Evolutionary conservation across 2,113 vertebrate species (phyloP), one percentile per base, ranked within the genome.

Genomic region (Notiomystis cincta): DNA sequence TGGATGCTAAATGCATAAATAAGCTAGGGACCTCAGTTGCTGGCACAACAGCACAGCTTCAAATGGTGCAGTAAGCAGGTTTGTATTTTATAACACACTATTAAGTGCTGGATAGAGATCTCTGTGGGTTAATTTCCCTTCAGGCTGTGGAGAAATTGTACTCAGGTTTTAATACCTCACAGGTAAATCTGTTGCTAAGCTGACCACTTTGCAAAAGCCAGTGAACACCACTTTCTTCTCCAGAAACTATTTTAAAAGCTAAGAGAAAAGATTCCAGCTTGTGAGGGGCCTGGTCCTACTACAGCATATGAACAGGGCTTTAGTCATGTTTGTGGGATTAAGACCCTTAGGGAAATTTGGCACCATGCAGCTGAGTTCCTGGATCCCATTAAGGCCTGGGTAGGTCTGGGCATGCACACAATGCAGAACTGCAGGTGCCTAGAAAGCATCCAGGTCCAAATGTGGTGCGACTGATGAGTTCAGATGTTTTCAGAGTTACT

Each of bases 341-440:
- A 89, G 47, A 31, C 60, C 86, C 89, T 93, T 62, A 70, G 56
- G 76, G 69, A 95, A 87, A 80, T 90, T 89, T 93, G 95, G 93
- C 91, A 92, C 18, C 56, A 67, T 0, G 2, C 42, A 89, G 72
- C 56, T 86, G 67, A 84, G 60, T 71, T 92, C 79, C 96, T 97
- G 96, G 91, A 93, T 95, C 65, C 76, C 33, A 93, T 97, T 95
- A 95, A 95, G 64, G 44, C 60, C 69, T 95, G 94, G 94, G 89
- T 95, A 87, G 95, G 64, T 95, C 89, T 95, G 93, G 94, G 82
- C 94, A 93, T 87, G 67, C 42, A 92, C 42, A 64, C 86, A 93
- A n/a, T 40, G 30, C 35, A 96, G 80, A 96, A 62, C 94, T 81
- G 93, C 93, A 97, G 95, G 94, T 97, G 94, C 86, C 58, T 93